Base-by-base conservation (phyloP, 2,113 vertebrate genomes). In the Theristicus caerulescens region DNA sequence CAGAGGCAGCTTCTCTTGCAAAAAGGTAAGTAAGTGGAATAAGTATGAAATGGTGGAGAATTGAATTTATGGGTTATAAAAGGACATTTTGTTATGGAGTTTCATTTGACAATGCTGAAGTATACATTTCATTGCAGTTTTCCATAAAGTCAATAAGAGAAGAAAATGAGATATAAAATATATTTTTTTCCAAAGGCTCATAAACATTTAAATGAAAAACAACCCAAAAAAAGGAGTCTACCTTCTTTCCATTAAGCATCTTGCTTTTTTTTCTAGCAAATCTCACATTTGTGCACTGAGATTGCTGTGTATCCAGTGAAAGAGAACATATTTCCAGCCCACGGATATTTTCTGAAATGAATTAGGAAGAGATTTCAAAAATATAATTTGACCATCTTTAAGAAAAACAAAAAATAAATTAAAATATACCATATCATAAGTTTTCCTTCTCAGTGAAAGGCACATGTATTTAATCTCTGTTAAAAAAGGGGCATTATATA, bases 321-420 rank as follows among this genome's bases (percentile, higher is more conserved):
- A 77, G 22, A 25, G 97, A 96, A 89, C 99, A 99, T 71, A 98
- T 94, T 94, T 98, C 98, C 82, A 99, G 86, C 15, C 99, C 99
- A 19, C 97, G 97, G 74, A 99, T 86, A 73, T 96, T 97, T 62
- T 98, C 99, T 99, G 97, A 51, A 91, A 96, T 22, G 6, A 96
- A 67, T 94, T 74, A 74, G 70, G 95, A 91, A 94, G 31, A 96
- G 40, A 55, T 87, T 91, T 71, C 58, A 88, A 87, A 88, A 90
- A 26, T 29, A 18, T 16, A 76, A 64, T 83, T 65, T 38, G 7
- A 81, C 10, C 59, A 77, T 24, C 26, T 71, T 88, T 67, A 76
- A 66, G 66, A 90, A 91, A 73, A 92, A 21, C 7, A 85, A 90
- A 79, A 25, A 65, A 12, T 3, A 86, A 74, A 73, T 76, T 62